Conservation (phyloP, 1,140 invertebrate genomes). For the Scaptomyza montana region DNA sequence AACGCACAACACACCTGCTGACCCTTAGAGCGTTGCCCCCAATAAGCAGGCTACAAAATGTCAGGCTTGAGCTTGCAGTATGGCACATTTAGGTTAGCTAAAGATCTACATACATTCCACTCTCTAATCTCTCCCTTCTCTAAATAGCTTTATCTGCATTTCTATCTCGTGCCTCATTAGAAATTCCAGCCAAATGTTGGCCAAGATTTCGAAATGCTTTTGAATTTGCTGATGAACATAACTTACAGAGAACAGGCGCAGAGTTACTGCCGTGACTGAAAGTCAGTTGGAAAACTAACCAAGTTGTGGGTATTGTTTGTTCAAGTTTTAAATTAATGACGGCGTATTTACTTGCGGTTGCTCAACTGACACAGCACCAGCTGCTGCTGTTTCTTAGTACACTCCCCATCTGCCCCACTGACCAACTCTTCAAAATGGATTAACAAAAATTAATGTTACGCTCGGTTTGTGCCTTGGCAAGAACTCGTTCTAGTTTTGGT, state of each 20-base stretch:
- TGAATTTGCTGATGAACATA: slow-evolving; percentile 81
- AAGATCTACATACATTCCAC: neutral
- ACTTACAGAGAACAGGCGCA: slow-evolving; percentile 49
- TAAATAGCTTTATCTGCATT: neutral
- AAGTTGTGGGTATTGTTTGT: slow-evolving; percentile 67
- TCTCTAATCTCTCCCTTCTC: neutral
- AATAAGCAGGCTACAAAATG: slow-evolving; percentile 60
- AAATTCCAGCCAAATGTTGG: slow-evolving; percentile 67
- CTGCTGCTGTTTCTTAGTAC: neutral
- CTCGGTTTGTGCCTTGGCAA: slow-evolving; percentile 43
- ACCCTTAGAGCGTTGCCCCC: slow-evolving; percentile 74
- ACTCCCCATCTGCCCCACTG: slow-evolving; percentile 14
- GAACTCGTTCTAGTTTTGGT: slow-evolving; percentile 36
- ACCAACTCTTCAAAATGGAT: slow-evolving; percentile 77
- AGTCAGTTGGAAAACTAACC: slow-evolving; percentile 5
- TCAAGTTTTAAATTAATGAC: slow-evolving; percentile 80
- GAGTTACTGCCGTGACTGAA: slow-evolving; percentile 15
- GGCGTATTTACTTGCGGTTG: slow-evolving; percentile 76
- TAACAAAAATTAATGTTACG: slow-evolving; percentile 81
- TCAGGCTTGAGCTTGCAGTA: slow-evolving; percentile 36
- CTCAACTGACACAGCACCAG: slow-evolving; percentile 40
- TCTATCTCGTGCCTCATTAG: slow-evolving; percentile 51
- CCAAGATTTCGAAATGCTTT: slow-evolving; percentile 54
- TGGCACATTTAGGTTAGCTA: slow-evolving; percentile 76
- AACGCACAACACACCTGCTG: slow-evolving; percentile 58